phyloP scores from a whole-genome alignment of 1,140 invertebrate genomes.

The Cyphomyrmex costatus region DNA sequence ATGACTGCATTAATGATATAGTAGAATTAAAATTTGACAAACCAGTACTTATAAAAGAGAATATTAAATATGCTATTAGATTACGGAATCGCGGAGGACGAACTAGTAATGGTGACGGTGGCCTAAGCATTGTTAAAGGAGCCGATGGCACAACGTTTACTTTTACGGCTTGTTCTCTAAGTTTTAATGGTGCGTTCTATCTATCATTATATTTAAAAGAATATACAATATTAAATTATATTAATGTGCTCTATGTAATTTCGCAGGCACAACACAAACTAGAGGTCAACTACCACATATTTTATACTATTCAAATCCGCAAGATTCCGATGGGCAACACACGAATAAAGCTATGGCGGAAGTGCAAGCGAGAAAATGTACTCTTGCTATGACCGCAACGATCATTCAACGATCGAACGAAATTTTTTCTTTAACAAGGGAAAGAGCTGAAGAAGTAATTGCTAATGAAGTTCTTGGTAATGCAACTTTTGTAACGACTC shows the following conservation, averaged over 20 bases:
- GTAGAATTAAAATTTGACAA: constrained; percentile 97
- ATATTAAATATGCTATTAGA: constrained; percentile 95
- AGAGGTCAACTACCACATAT: constrained; percentile 98
- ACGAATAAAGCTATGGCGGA: constrained; percentile 90
- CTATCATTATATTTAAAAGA: neutral
- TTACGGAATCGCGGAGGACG: constrained; percentile 96
- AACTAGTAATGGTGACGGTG: constrained; percentile 97
- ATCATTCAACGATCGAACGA: constrained; percentile 92
- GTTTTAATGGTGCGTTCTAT: constrained; percentile 93
- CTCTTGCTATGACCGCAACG: constrained; percentile 90
- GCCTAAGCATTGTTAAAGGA: constrained; percentile 94
- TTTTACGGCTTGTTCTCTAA: constrained; percentile 96
- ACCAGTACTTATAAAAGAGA: constrained; percentile 95
- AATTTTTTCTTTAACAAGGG: constrained; percentile 90
- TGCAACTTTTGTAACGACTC: constrained; percentile 90
- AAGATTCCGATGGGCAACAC: constrained; percentile 89
- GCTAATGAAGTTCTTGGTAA: constrained; percentile 88
- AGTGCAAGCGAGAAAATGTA: constrained; percentile 91
- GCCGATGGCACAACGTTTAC: constrained; percentile 97
- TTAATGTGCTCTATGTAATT: constrained; percentile 33
- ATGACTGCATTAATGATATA: constrained; percentile 92
- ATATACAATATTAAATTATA: neutral
- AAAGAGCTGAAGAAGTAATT: constrained; percentile 88
- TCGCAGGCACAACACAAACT: constrained; percentile 91
- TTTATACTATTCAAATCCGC: constrained; percentile 93